Evolutionary conservation across 92 coral and sea anemone genomes (phyloP).

Genomic region (Epizoanthus scotinus): DNA sequence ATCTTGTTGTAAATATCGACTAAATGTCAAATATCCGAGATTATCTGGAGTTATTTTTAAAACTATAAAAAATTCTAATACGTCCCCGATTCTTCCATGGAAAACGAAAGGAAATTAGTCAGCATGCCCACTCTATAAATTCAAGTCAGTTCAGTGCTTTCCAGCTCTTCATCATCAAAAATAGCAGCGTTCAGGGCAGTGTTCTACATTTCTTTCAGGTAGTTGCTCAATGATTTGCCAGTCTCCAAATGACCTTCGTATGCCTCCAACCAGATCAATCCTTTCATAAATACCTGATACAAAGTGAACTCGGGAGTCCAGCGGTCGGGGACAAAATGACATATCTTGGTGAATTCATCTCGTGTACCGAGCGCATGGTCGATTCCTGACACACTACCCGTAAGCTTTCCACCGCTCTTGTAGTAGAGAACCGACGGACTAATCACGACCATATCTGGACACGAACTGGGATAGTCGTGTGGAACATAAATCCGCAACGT

Average conservation of each 20-base stretch:
- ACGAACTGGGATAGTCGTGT: slow-evolving; percentile 56
- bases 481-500: slow-evolving; percentile 71
- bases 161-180: too few relatives aligned
- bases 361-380: slow-evolving; percentile 51
- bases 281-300: slow-evolving; percentile 87
- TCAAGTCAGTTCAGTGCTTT: too few relatives aligned
- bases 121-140: too few relatives aligned
- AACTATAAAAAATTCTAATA: too few relatives aligned
- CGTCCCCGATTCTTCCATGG: too few relatives aligned
- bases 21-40: too few relatives aligned
- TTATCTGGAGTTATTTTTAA: too few relatives aligned
- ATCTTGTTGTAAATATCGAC: too few relatives aligned
- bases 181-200: too few relatives aligned
- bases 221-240: slow-evolving; percentile 57
- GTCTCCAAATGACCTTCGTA: slow-evolving; percentile 81
- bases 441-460: slow-evolving; percentile 71
- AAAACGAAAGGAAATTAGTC: too few relatives aligned
- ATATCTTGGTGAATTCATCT: slow-evolving; percentile 64
- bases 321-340: slow-evolving; percentile 61
- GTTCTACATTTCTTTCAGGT: slow-evolving; percentile 57
- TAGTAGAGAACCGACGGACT: slow-evolving; percentile 48
- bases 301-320: slow-evolving; percentile 76
- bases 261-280: slow-evolving; percentile 88
- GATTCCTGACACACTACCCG: slow-evolving; percentile 8
- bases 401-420: slow-evolving; percentile 26